Evolutionary conservation across 2,888 invertebrate species (phyloP).

Genomic region (Erebia epiphron): DNA sequence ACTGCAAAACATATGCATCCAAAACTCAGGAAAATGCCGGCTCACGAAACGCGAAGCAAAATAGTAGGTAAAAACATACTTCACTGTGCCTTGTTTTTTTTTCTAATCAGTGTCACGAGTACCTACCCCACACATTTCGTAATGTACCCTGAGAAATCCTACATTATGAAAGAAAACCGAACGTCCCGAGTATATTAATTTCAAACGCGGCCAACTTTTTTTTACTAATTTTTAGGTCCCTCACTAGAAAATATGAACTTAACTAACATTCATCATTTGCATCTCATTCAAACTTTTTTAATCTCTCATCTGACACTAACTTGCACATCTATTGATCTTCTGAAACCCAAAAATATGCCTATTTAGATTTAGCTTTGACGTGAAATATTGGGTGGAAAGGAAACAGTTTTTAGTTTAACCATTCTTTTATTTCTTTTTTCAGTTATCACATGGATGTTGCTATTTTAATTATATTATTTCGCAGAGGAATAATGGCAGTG

Average conservation of each 20-base stretch:
- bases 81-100: slow-evolving; percentile 37
- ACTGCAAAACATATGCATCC: slow-evolving; percentile 85
- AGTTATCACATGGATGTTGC: slow-evolving; percentile 61
- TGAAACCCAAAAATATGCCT: neutral
- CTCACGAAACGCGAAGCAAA: slow-evolving; percentile 46
- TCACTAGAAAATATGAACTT: neutral
- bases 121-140: neutral
- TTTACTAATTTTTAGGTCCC: neutral
- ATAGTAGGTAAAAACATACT: slow-evolving; percentile 47
- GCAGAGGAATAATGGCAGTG: slow-evolving; percentile 55
- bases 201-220: neutral
- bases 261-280: neutral
- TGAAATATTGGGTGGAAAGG: slow-evolving; percentile 73
- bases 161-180: neutral
- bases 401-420: slow-evolving; percentile 74
- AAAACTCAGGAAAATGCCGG: slow-evolving; percentile 58
- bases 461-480: slow-evolving; percentile 40
- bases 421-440: slow-evolving; percentile 66
- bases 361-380: neutral
- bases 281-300: slow-evolving; percentile 21
- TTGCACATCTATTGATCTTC: slow-evolving; percentile 21
- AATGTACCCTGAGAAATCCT: neutral
- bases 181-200: neutral
- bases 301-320: slow-evolving; percentile 4
- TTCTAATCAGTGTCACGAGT: slow-evolving; percentile 9